Conservation (phyloP, 2,113 vertebrate genomes). For the Ploceus nigricollis region DNA sequence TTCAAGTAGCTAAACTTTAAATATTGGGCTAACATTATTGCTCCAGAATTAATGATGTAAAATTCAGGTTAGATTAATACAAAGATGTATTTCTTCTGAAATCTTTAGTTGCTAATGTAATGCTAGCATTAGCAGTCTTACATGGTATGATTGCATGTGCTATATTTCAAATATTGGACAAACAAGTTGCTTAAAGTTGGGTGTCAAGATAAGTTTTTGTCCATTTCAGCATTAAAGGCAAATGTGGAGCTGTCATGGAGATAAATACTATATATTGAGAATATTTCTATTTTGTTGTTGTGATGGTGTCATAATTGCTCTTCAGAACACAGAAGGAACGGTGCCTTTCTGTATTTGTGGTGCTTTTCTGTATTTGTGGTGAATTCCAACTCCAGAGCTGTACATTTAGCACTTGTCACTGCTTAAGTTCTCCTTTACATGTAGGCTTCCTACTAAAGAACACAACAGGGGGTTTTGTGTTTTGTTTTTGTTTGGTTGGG, state of each 20-base stretch:
- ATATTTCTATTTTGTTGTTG: background rate
- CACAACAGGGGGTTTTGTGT: accelerated
- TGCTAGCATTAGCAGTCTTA: background rate
- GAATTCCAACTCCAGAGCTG: background rate
- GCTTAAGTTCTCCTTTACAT: background rate
- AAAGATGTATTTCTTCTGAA: background rate
- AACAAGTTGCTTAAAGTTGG: background rate
- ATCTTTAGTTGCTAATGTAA: background rate
- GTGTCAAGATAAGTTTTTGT: background rate
- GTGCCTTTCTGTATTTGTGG: background rate
- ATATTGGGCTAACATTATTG: background rate
- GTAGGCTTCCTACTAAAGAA: background rate
- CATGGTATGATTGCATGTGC: background rate
- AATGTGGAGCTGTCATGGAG: background rate
- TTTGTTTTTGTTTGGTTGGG: background rate
- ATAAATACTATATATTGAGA: background rate
- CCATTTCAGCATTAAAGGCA: background rate
- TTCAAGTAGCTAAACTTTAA: background rate
- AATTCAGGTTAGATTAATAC: background rate
- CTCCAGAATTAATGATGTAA: background rate
- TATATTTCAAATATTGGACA: background rate
- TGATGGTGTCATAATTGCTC: background rate
- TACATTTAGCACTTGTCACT: background rate
- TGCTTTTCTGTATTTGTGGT: background rate
- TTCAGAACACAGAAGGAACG: background rate